A percentile compares a stretch with the other conserved stretches of the same genome.
These are phyloP conservation scores for Heliconius aoede DNA, from an alignment of 2,888 invertebrate genomes.

Conservation along the genomic window DNA sequence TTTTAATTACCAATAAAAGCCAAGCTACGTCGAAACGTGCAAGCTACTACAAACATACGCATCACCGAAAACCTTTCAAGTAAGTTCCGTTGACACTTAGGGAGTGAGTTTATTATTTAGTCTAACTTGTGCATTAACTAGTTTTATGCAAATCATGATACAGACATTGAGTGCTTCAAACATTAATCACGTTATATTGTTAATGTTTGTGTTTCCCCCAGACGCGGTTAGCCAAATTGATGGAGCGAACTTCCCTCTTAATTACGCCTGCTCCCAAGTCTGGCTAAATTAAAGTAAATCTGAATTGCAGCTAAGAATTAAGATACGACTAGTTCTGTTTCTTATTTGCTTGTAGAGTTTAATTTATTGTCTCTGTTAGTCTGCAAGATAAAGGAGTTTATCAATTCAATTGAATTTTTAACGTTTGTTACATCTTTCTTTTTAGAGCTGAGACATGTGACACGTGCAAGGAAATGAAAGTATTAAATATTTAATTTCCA, in stretches of 20 bases:
- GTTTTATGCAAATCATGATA: slow-evolving; percentile 80
- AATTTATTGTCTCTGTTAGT: neutral
- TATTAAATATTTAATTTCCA: neutral
- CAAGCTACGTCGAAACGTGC: neutral
- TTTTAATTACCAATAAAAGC: neutral
- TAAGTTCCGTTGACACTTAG: slow-evolving; percentile 38
- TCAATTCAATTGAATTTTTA: no score
- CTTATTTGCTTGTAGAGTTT: slow-evolving; percentile 4
- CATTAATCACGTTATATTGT: slow-evolving; percentile 78
- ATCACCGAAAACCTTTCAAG: slow-evolving; percentile 27
- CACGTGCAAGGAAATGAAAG: no score
- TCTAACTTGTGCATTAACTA: slow-evolving; percentile 74
- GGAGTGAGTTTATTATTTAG: slow-evolving; percentile 46
- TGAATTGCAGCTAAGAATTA: slow-evolving; percentile 40
- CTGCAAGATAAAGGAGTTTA: no score
- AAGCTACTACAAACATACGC: neutral
- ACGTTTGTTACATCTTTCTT: no score
- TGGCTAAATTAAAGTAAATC: slow-evolving; percentile 45
- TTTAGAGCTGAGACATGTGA: no score
- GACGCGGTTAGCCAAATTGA: slow-evolving; percentile 69
- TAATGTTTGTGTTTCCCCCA: slow-evolving; percentile 68
- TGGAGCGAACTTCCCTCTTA: slow-evolving; percentile 73
- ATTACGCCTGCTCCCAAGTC: slow-evolving; percentile 63
- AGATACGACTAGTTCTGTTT: slow-evolving; percentile 11
- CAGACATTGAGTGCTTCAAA: slow-evolving; percentile 68